Conservation (phyloP, 2,888 invertebrate genomes). For the Esperia sulphurella region DNA sequence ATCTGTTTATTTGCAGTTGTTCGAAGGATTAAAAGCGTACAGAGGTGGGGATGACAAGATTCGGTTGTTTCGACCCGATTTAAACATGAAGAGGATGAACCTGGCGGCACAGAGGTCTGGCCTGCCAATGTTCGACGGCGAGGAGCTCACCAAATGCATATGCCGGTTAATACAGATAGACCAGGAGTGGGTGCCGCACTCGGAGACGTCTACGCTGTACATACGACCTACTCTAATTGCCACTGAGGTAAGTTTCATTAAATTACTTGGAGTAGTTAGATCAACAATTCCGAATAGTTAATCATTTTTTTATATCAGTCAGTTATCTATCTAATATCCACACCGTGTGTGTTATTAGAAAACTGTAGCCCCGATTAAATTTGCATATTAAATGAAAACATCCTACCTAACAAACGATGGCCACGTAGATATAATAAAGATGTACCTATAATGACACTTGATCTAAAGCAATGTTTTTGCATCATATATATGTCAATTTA, state of each 20-base stretch:
- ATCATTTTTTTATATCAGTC: no score
- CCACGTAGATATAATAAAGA: not conserved
- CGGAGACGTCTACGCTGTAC: constrained; percentile 94
- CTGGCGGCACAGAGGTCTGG: constrained; percentile 90
- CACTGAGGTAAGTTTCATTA: constrained; percentile 88
- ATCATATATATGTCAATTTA: no score
- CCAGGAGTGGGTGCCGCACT: constrained; percentile 98
- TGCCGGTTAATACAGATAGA: constrained; percentile 93
- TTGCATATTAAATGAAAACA: no score
- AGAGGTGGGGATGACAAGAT: constrained; percentile 95
- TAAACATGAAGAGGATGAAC: constrained; percentile 97
- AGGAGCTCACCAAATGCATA: constrained; percentile 92
- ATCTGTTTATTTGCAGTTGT: constrained; percentile 82
- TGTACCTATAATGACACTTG: not conserved
- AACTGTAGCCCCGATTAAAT: no score
- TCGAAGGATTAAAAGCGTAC: constrained; percentile 99
- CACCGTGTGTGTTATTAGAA: no score
- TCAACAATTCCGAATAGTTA: no score
- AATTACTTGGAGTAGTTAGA: no score
- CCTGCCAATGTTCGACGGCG: constrained; percentile 92
- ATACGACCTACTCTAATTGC: constrained; percentile 97
- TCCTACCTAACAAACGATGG: no score
- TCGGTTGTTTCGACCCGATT: constrained; percentile 95
- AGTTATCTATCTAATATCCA: no score
- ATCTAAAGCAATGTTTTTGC: not conserved